These are phyloP conservation scores for Dicrostonyx torquatus DNA, from an alignment of 2,797 vertebrate species.

Conservation along the genomic window DNA sequence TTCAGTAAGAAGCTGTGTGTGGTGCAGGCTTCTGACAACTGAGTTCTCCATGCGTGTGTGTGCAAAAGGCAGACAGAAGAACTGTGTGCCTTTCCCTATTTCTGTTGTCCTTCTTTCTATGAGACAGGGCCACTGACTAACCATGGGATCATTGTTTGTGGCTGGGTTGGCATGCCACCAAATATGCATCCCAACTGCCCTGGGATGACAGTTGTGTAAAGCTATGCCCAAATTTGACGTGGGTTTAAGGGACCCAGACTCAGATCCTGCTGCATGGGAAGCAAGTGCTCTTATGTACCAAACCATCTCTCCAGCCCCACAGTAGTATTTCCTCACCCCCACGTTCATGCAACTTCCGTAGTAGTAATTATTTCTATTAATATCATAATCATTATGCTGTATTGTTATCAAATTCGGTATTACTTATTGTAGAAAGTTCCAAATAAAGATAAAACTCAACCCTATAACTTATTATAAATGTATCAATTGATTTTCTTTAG, in stretches of 20 bases:
- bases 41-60: not conserved
- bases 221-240: not conserved
- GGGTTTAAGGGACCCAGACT: not conserved
- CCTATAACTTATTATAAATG: not conserved
- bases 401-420: slow-evolving; percentile 1
- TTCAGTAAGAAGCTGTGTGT: not conserved
- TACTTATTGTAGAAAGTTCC: not conserved
- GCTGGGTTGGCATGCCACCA: not conserved
- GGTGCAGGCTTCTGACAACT: not conserved
- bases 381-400: not conserved
- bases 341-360: not conserved
- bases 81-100: not conserved
- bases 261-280: not conserved
- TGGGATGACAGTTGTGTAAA: not conserved
- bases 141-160: not conserved
- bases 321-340: not conserved
- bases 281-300: not conserved
- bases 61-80: not conserved
- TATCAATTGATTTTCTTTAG: not conserved
- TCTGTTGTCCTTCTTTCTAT: not conserved
- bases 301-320: not conserved
- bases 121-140: not conserved
- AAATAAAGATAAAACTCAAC: not conserved
- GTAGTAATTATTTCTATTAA: not conserved
- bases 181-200: not conserved